A percentile compares a stretch with the other conserved stretches of the same genome.
These are phyloP conservation scores for Equus przewalskii DNA, from an alignment of 2,113 vertebrate genomes.

Conservation along the genomic window DNA sequence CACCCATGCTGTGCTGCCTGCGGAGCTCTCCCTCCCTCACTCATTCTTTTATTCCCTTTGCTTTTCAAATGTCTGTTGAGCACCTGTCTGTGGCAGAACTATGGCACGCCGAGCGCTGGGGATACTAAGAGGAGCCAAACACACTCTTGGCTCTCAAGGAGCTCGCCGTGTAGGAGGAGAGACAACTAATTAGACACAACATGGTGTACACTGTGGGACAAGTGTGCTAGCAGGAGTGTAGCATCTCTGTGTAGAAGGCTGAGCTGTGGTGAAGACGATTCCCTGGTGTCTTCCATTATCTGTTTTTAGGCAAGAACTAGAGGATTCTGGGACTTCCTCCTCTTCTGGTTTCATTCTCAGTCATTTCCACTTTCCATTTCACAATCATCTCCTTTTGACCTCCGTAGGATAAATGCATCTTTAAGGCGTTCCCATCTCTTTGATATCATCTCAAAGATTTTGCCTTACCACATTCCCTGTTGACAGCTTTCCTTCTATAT, in stretches of 20 bases:
- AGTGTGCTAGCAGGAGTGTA: neutral
- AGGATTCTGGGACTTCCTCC: neutral
- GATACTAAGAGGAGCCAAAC: neutral
- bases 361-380: neutral
- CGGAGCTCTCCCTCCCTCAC: neutral
- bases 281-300: neutral
- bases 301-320: neutral
- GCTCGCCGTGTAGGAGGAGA: too few species aligned
- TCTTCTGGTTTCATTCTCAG: neutral
- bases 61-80: neutral
- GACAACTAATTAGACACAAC: neutral
- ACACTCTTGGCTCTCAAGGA: neutral
- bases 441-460: neutral
- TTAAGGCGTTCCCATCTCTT: neutral
- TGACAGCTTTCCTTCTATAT: neutral
- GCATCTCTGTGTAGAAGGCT: neutral
- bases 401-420: neutral
- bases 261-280: neutral
- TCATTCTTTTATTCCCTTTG: too few species aligned
- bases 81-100: neutral
- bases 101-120: neutral
- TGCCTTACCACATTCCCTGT: neutral
- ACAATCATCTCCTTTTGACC: neutral
- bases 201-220: neutral
- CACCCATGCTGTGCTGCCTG: rapidly evolving